These are phyloP conservation scores for Caerostris extrusa DNA, from an alignment of 1,140 invertebrate species.

Conservation along the genomic window DNA sequence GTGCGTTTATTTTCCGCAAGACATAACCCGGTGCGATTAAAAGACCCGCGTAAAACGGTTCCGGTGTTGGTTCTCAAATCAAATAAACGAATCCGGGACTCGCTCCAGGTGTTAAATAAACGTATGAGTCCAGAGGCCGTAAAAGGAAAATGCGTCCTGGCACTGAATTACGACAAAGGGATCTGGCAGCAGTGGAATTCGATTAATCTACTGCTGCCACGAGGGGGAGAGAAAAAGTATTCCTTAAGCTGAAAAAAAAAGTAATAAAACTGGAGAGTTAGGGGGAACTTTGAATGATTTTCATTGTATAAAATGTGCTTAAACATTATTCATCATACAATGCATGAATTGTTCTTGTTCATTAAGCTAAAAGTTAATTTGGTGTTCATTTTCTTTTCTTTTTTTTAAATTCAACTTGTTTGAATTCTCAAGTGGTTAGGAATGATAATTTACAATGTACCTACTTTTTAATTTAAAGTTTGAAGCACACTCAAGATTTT, in stretches of 20 bases:
- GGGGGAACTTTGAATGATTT: not conserved
- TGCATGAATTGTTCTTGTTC: not conserved
- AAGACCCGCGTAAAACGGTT: not conserved
- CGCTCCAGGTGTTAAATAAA: conserved; percentile 34
- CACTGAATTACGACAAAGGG: not conserved
- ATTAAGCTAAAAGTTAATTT: conserved; percentile 4
- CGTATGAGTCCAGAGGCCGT: not conserved
- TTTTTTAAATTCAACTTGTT: not conserved
- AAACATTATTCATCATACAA: not conserved
- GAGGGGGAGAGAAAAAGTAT: not conserved
- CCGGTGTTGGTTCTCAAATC: conserved; percentile 14
- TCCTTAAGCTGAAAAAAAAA: too few species aligned
- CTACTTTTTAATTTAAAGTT: not conserved
- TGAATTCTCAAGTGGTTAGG: not conserved
- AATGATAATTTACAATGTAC: not conserved
- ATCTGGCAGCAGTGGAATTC: conserved; percentile 14
- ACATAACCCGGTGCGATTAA: not conserved
- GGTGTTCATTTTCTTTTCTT: not conserved
- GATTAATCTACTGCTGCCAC: not conserved
- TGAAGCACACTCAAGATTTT: not conserved
- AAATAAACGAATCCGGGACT: conserved; percentile 24
- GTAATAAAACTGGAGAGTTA: too few species aligned
- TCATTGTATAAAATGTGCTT: not conserved
- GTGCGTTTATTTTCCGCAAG: not conserved
- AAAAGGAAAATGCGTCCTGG: not conserved